Evolutionary conservation across 1,140 invertebrate species (phyloP), one percentile per base, ranked within the genome.

Genomic region (Ostrea edulis): DNA sequence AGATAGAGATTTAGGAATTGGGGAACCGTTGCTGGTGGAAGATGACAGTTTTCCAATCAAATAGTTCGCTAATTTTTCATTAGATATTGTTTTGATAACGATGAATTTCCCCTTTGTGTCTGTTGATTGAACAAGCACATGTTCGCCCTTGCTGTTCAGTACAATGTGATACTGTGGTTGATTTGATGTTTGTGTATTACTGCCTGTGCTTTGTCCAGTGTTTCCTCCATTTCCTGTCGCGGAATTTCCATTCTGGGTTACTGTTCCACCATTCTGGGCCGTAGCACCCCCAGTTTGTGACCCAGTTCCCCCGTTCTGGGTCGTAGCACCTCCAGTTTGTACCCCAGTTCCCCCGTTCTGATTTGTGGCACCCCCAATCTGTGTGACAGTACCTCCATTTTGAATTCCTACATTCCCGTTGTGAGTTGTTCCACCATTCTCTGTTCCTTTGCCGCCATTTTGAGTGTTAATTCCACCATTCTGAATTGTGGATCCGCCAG

Each of bases 111-210:
- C 68, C 25, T 22, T 25, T 29, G 22, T 12, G 9, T 77, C 68
- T 77, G 68, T 77, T 77, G 22, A 12, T 77, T 77, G 68, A 14
- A 77, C 68, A 35, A 77, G 68, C 25, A 77, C 68, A 77, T 77
- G 68, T 77, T 77, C 68, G 0, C 68, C 68, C 12, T 77, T 77
- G 29, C 68, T 77, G 68, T 77, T 77, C 29, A 77, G 29, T 4
- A 77, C 68, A 77, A 77, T 77, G 35, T 77, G 68, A 9, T 77
- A 77, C 9, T 77, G 22, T 14, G 68, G 68, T 29, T 29, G 68
- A 77, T 35, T 77, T 77, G 68, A 62, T 8, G 55, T 29, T 25
- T 77, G 68, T 14, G 25, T 77, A 35, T 22, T 25, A 29, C 68
- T 77, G 25, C 68, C 68, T 29, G 68, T 77, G 29, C 3, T 35